phyloP scores from a whole-genome alignment of 2,888 invertebrate species.

The Agrotis exclamationis region DNA sequence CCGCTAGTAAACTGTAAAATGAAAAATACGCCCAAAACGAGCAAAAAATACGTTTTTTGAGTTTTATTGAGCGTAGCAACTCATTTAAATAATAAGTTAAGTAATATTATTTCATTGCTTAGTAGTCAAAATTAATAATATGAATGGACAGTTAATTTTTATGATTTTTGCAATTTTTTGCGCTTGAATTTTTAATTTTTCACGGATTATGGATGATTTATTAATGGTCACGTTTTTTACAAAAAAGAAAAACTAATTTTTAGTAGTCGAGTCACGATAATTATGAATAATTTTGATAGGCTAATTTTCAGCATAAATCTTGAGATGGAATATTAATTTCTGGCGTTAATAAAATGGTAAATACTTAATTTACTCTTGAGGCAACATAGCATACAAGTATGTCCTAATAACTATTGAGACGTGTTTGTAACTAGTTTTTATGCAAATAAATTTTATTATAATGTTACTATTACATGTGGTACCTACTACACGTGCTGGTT shows the following conservation, averaged over 20 bases:
- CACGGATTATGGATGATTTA: neutral
- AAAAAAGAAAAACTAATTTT: too few species aligned
- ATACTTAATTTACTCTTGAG: neutral
- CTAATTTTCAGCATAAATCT: too few species aligned
- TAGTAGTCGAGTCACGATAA: too few species aligned
- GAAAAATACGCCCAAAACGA: too few species aligned
- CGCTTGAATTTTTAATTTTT: neutral
- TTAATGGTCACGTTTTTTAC: neutral
- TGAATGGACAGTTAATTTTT: neutral
- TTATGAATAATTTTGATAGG: too few species aligned
- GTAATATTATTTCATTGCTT: neutral
- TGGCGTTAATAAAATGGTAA: neutral
- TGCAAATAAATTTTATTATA: slow-evolving; percentile 1
- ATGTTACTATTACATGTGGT: neutral
- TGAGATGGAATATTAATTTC: too few species aligned
- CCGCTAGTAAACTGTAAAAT: too few species aligned
- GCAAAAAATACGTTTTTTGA: too few species aligned
- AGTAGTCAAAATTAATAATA: neutral
- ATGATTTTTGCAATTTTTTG: neutral
- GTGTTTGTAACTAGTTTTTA: neutral
- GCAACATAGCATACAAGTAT: neutral
- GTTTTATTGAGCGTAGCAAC: slow-evolving; percentile 10
- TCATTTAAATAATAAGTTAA: neutral
- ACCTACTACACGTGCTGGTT: neutral
- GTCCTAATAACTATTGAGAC: neutral